Conservation (phyloP, 2,113 vertebrate genomes). For the Axis porcinus region DNA sequence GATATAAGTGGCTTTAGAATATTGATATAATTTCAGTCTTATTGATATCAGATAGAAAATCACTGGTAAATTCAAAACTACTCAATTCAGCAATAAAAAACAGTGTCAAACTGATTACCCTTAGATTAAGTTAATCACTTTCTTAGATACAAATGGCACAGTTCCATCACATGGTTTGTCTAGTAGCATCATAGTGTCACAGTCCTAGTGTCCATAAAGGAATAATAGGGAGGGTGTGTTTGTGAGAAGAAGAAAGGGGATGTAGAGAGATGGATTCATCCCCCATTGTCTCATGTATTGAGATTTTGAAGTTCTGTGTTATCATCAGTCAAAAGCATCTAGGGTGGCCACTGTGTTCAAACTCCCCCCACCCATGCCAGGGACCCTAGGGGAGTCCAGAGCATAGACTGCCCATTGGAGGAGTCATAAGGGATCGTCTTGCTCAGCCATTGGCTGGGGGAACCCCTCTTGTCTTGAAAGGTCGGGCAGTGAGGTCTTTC, state of each 20-base stretch:
- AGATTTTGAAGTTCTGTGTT: background rate
- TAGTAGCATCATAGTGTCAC: too few species aligned
- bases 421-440: background rate
- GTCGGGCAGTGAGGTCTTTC: background rate
- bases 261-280: accelerated
- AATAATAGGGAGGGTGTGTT: background rate
- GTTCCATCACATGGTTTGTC: background rate
- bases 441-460: background rate
- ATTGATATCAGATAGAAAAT: background rate
- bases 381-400: background rate
- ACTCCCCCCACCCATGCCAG: accelerated
- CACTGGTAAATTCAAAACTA: background rate
- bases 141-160: background rate
- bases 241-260: background rate
- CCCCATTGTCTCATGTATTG: background rate
- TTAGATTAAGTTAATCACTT: background rate
- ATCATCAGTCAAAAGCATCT: background rate
- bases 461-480: background rate
- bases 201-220: background rate
- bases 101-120: background rate
- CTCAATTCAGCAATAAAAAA: background rate
- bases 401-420: accelerated
- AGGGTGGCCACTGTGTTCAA: too few species aligned
- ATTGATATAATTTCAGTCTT: background rate
- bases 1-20: background rate